Evolutionary conservation across 2,888 invertebrate species (phyloP), one percentile per base, ranked within the genome.

Genomic region (Crepidodera aurea): DNA sequence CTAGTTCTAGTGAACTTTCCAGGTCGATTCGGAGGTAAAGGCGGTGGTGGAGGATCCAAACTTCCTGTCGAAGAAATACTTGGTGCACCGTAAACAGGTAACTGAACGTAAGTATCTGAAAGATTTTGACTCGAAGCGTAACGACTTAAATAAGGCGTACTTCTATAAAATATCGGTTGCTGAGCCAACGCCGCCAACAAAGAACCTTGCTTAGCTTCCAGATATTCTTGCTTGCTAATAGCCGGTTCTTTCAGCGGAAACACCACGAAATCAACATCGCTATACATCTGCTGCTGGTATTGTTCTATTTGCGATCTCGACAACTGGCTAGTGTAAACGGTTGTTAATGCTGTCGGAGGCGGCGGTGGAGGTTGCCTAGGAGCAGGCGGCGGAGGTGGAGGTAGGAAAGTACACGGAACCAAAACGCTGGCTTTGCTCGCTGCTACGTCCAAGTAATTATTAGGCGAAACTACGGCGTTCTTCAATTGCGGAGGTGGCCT

Each of bases 221-320:
- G 85, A 81, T 95, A 95, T 78, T 95, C 94, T 79, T 94, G 94
- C 77, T 93, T 93, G 67, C 94, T 94, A 44, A 94, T 87, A 0
- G 92, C 90, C 7, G 94, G 94, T 80, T 95, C 94, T 81, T 94
- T 94, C 65, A 94, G 80, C 0, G 94, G 94, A 76, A 94, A 95
- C 78, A 94, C 93, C 5, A 95, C 94, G 75, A 93, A 95, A 80
- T 95, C 94, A 1, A 93, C 93, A 75, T 95, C 94, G 64, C 94
- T 94, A 74, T 93, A 93, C 59, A 95, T 84, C 77, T 94, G 94
- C 75, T 93, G 93, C 73, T 93, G 92, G 74, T 93, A 95, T 75
- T 93, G 90, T 67, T 93, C 92, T 64, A 94, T 90, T 76, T 93
- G 94, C 18, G 89, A 88, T 13, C 88, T 83, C 0, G 89, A 88